These are phyloP conservation scores for Torymus aiolomorphi DNA, from an alignment of 2,888 invertebrate species.

Conservation along the genomic window DNA sequence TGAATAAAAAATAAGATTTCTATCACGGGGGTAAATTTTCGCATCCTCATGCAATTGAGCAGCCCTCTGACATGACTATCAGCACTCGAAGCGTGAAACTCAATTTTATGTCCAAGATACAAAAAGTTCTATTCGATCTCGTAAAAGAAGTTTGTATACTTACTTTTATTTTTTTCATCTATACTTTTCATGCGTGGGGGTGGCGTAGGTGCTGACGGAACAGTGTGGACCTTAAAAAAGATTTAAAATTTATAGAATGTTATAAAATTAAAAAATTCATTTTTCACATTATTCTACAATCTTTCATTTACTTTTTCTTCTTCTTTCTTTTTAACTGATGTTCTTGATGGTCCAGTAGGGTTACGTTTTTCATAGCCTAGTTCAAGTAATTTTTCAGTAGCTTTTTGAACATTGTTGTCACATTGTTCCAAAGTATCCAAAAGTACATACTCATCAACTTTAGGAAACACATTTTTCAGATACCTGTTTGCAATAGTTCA, in stretches of 20 bases:
- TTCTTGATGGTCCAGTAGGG: conserved; percentile 78
- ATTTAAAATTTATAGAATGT: background rate
- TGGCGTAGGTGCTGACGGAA: conserved; percentile 72
- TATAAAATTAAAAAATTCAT: conserved; percentile 21
- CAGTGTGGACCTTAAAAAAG: conserved; percentile 47
- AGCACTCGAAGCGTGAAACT: too few relatives aligned
- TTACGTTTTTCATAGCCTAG: conserved; percentile 91
- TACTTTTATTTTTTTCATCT: conserved; percentile 84
- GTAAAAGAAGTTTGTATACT: conserved; percentile 63
- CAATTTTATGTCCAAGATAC: too few relatives aligned
- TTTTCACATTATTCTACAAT: conserved; percentile 6
- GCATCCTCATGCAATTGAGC: too few relatives aligned
- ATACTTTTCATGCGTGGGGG: conserved; percentile 82
- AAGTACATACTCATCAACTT: conserved; percentile 91
- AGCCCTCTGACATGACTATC: too few relatives aligned
- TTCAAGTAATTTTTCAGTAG: conserved; percentile 86
- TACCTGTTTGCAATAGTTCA: conserved; percentile 79
- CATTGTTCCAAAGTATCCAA: conserved; percentile 89
- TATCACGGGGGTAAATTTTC: too few relatives aligned
- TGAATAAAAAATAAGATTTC: too few relatives aligned
- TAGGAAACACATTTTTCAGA: conserved; percentile 92
- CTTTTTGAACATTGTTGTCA: conserved; percentile 93
- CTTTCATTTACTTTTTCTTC: conserved; percentile 69
- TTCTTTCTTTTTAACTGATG: conserved; percentile 76
- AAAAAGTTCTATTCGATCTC: too few relatives aligned